Evolutionary conservation across 2,113 vertebrate genomes (phyloP).

Genomic region (Stegastes partitus): DNA sequence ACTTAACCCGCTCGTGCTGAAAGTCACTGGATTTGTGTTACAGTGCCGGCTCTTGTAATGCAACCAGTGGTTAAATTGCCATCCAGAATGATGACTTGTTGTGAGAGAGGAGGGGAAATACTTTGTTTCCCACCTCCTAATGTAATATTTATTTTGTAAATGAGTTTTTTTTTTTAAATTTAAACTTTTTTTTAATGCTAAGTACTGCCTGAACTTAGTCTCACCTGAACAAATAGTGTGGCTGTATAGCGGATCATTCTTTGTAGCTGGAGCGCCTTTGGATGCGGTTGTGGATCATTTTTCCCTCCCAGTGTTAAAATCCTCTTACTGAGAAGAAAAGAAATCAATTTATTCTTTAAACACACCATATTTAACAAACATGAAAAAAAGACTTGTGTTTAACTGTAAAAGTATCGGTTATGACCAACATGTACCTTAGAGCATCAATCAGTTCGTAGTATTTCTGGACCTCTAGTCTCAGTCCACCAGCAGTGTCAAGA

Average conservation of each 20-base stretch:
- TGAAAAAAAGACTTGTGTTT: neutral
- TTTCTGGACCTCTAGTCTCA: conserved; percentile 95
- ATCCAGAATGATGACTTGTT: no score
- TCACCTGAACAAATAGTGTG: conserved; percentile 96
- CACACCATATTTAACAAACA: neutral
- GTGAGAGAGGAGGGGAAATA: no score
- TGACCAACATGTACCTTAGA: conserved; percentile 88
- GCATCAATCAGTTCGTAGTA: conserved; percentile 96
- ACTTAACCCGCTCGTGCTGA: no score
- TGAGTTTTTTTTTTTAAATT: no score
- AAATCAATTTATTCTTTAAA: neutral
- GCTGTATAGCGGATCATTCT: conserved; percentile 96
- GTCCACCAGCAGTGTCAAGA: conserved; percentile 89
- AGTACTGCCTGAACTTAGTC: neutral
- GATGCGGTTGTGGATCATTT: conserved; percentile 90
- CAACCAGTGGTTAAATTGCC: no score
- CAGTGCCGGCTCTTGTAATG: no score
- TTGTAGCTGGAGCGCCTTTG: conserved; percentile 92
- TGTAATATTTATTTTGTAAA: no score
- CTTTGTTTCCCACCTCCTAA: no score
- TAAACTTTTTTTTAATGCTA: no score
- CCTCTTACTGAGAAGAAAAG: conserved; percentile 89
- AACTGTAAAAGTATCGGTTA: neutral
- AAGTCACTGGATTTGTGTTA: no score
- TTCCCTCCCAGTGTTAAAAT: conserved; percentile 93